phyloP scores from a whole-genome alignment of 2,888 invertebrate genomes.

The Nineta flava region DNA sequence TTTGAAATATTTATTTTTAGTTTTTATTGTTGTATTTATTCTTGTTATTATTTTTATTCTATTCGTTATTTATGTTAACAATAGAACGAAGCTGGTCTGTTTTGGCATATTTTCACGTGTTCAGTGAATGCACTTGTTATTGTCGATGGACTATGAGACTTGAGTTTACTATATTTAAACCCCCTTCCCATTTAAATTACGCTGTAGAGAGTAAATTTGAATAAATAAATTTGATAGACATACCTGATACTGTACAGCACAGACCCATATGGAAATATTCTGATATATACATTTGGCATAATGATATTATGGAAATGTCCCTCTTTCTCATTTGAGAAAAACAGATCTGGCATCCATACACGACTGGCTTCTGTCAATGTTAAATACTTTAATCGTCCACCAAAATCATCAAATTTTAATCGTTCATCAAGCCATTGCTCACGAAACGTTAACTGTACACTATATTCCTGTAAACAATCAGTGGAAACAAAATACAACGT shows the following conservation, averaged over 20 bases:
- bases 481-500: conserved; percentile 9
- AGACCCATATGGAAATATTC: conserved; percentile 88
- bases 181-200: too few relatives aligned
- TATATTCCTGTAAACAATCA: conserved; percentile 72
- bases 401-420: conserved; percentile 74
- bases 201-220: too few relatives aligned
- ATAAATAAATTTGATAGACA: conserved; percentile 13
- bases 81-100: too few relatives aligned
- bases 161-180: too few relatives aligned
- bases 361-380: conserved; percentile 87
- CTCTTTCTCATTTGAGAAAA: conserved; percentile 95
- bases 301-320: conserved; percentile 96
- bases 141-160: too few relatives aligned
- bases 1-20: too few relatives aligned
- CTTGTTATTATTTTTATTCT: too few relatives aligned
- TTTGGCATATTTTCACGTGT: too few relatives aligned
- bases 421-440: conserved; percentile 95
- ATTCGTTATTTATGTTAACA: too few relatives aligned
- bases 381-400: conserved; percentile 77
- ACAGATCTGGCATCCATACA: conserved; percentile 97
- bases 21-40: too few relatives aligned
- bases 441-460: conserved; percentile 91
- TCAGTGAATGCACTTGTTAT: too few relatives aligned
- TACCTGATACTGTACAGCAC: conserved; percentile 90
- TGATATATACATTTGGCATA: conserved; percentile 94